Percentiles rank a stretch among this genome's conserved stretches.
These are phyloP conservation scores for Sylvia borin DNA, from an alignment of 2,797 vertebrate genomes.

Conservation along the genomic window DNA sequence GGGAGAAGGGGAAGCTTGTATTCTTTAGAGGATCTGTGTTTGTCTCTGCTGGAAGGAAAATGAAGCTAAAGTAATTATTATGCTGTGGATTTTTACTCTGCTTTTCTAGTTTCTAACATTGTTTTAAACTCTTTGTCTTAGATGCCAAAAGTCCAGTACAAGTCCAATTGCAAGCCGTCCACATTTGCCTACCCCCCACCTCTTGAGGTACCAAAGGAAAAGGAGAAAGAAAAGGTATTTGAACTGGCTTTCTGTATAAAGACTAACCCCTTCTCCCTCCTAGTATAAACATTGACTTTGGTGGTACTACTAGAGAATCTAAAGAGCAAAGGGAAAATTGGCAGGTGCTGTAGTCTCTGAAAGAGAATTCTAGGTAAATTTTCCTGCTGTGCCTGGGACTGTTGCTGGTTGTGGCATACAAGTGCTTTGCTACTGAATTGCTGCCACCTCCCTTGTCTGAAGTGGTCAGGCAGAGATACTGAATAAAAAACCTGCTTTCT, in stretches of 20 bases:
- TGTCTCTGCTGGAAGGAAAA: conserved; percentile 40
- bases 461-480: neutral
- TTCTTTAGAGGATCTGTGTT: conserved; percentile 49
- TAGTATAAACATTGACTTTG: conserved; percentile 4
- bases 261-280: neutral
- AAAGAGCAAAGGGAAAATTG: neutral
- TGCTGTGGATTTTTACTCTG: neutral
- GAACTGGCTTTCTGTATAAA: neutral
- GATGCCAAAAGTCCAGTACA: conserved; percentile 99
- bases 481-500: neutral
- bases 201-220: conserved; percentile 97
- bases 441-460: neutral
- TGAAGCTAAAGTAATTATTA: conserved; percentile 43
- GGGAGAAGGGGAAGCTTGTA: conserved; percentile 44
- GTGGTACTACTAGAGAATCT: neutral
- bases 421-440: neutral
- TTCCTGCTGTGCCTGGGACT: neutral
- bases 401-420: neutral
- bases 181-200: conserved; percentile 98
- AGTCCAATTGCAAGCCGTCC: conserved; percentile 98
- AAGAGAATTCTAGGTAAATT: conserved; percentile 18
- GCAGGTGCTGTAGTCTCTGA: neutral
- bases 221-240: conserved; percentile 97
- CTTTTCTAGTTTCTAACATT: neutral
- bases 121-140: conserved; percentile 65